Evolutionary conservation across 2,888 invertebrate species (phyloP).

Genomic region (Eristalis intricaria): DNA sequence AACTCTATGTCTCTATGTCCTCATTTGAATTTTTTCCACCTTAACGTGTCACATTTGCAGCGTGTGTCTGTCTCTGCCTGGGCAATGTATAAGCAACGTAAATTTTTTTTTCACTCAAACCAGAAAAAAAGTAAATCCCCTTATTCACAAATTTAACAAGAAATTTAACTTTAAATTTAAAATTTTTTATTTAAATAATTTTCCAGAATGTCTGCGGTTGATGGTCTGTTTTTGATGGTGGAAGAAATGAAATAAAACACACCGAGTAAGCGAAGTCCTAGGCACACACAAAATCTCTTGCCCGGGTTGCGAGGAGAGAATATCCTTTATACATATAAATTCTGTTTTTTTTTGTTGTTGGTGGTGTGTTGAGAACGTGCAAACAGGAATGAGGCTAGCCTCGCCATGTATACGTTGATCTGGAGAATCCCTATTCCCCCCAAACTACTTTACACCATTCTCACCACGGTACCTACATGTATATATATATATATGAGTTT

Average conservation of each 20-base stretch:
- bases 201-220: too few species aligned
- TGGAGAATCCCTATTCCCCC: slow-evolving; percentile 6
- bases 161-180: neutral
- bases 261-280: neutral
- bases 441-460: neutral
- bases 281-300: neutral
- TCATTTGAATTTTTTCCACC: slow-evolving; percentile 15
- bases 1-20: neutral
- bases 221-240: too few species aligned
- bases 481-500: neutral
- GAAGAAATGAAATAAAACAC: neutral
- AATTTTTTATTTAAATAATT: too few species aligned
- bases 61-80: neutral
- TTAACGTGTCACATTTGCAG: slow-evolving; percentile 17
- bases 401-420: slow-evolving; percentile 8
- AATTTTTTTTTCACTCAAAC: slow-evolving; percentile 2
- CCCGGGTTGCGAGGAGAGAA: neutral
- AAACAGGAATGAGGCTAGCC: neutral
- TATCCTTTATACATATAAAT: neutral
- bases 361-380: neutral
- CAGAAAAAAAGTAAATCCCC: too few species aligned
- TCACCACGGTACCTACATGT: neutral
- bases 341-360: neutral
- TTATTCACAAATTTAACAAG: too few species aligned
- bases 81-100: neutral